A percentile compares a stretch with the other conserved stretches of the same genome.
Conservation (phyloP, 2,113 vertebrate genomes). For the Arizona elegans region DNA sequence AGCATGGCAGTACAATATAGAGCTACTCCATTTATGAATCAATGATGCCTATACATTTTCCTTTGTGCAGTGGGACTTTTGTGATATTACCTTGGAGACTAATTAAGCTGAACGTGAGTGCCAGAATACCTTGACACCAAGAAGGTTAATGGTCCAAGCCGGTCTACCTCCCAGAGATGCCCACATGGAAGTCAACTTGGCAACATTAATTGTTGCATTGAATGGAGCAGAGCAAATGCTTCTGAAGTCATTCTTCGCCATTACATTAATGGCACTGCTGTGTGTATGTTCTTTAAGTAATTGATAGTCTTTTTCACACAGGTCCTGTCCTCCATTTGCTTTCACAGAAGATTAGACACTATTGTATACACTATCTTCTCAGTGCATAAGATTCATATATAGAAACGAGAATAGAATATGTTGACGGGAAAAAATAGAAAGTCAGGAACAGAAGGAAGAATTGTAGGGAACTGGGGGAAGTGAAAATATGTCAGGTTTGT, state of each 20-base stretch:
- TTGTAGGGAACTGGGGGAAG: not conserved
- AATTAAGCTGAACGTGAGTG: not conserved
- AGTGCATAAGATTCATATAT: not conserved
- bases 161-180: fast-evolving
- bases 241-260: slow-evolving; percentile 15
- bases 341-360: slow-evolving; percentile 9
- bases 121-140: not conserved
- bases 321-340: slow-evolving; percentile 26
- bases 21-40: not conserved
- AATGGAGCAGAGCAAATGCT: not conserved
- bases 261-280: slow-evolving; percentile 25
- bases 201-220: not conserved
- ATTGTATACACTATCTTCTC: not conserved
- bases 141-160: slow-evolving; percentile 19
- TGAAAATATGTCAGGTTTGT: not conserved
- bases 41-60: not conserved
- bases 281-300: slow-evolving; percentile 36
- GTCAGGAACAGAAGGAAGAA: not conserved
- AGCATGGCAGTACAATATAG: not conserved
- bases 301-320: slow-evolving; percentile 26
- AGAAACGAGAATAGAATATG: not conserved
- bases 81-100: slow-evolving; percentile 25
- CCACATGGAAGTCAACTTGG: slow-evolving; percentile 4
- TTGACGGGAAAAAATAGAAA: not conserved
- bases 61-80: not conserved